A percentile compares a stretch with the other conserved stretches of the same genome.
Conservation (phyloP, 1,140 invertebrate species). For the Heliconius nattereri region DNA sequence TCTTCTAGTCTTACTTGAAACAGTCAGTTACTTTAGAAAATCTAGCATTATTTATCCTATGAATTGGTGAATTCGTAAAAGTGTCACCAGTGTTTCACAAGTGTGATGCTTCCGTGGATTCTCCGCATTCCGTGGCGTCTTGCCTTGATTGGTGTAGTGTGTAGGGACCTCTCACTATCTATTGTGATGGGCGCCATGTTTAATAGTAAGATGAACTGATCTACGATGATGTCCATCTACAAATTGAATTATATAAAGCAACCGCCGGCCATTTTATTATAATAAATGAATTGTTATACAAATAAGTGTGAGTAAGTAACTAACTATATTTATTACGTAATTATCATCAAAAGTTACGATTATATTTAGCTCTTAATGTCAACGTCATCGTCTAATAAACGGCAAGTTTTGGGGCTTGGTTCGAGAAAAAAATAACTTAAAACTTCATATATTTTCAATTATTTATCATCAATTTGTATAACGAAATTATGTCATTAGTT, state of each 20-base stretch:
- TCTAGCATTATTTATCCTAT: no score
- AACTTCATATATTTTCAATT: conserved; percentile 24
- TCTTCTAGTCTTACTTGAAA: no score
- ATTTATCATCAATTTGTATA: conserved; percentile 36
- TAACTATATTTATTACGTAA: neutral
- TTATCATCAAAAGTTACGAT: neutral
- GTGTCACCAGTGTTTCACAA: no score
- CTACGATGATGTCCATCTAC: no score
- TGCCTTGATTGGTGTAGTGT: no score
- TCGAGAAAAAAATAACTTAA: neutral
- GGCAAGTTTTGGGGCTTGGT: neutral
- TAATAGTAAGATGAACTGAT: no score
- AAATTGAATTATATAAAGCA: neutral
- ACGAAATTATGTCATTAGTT: conserved; percentile 30
- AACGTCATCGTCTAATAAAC: neutral
- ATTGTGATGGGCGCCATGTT: no score
- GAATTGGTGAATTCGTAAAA: no score
- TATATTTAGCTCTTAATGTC: neutral
- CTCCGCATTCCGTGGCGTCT: no score
- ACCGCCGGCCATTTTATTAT: neutral
- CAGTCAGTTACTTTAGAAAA: no score
- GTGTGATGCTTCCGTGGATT: no score
- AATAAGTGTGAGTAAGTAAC: neutral
- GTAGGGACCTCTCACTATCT: no score
- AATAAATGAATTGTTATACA: conserved; percentile 11